Evolutionary conservation across 2,888 invertebrate species (phyloP), one percentile per base, ranked within the genome.

Genomic region (Leptinotarsa tumamoca): DNA sequence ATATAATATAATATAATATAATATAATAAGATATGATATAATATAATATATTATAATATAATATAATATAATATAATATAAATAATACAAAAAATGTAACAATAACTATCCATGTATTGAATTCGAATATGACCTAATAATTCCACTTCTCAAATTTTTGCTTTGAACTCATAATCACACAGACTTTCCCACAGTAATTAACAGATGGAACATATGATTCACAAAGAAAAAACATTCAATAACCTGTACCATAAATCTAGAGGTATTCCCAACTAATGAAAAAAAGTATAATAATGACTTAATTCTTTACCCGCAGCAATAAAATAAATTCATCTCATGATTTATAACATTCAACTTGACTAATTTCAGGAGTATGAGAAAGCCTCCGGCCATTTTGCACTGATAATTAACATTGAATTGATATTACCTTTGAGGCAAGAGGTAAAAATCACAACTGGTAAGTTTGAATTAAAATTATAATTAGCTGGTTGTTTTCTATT

Each of bases 341-440:
- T 63, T 63, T 63, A 63, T 33, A 63, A n/a, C 63, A 63, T 63
- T 33, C 63, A 33, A 63, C 63, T 17, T 63, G 63, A 63, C 63
- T 63, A 27, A 63, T 63, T 63, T 63, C 63, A 63, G n/a, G 63
- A 63, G 63, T 33, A 63, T 43, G 43, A 63, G 63, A 63, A 63
- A 63, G 43, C 63, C 43, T 43, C n/a, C n/a, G 33, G 63, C 63
- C 33, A 63, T 63, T 43, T 63, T 43, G 43, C 43, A 63, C 43
- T 4, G 63, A 63, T 63, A 63, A 63, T 63, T 63, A 63, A 33
- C 63, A 63, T 63, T 17, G 63, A n/a, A 58, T 58, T 58, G 58
- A 58, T 58, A 58, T 58, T 23, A 58, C 58, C 58, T 58, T 23
- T 23, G 58, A 58, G 58, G 58, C 58, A 58, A 58, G 4, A 58